These are phyloP conservation scores for Hemicrepidius hirtus DNA, from an alignment of 2,888 invertebrate genomes.

Conservation along the genomic window DNA sequence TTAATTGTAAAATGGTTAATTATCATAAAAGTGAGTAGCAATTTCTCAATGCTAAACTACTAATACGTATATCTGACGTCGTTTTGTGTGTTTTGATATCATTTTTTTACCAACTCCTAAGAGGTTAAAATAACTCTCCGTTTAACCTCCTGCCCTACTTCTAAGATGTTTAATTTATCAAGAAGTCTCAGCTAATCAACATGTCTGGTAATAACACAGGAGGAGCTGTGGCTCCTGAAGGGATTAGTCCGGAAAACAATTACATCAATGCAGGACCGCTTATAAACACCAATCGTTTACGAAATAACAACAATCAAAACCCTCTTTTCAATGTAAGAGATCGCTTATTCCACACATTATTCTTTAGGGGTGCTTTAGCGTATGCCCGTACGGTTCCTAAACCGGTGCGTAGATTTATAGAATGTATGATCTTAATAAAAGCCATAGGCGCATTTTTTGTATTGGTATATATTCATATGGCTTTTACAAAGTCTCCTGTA, in stretches of 20 bases:
- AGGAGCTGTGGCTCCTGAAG: conserved; percentile 57
- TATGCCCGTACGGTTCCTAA: conserved; percentile 94
- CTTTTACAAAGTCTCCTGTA: conserved; percentile 93
- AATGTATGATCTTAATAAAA: conserved; percentile 87
- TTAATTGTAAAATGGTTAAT: conserved; percentile 38
- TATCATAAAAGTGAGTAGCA: conserved; percentile 48
- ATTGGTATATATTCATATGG: conserved; percentile 95
- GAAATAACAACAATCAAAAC: conserved; percentile 79
- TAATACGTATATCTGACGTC: background rate
- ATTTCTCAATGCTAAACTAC: conserved; percentile 33
- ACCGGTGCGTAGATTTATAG: conserved; percentile 86
- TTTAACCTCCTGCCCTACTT: conserved; percentile 44
- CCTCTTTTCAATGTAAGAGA: conserved; percentile 91
- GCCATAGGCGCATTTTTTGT: conserved; percentile 91
- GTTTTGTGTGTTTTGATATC: background rate
- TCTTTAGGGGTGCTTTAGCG: conserved; percentile 92
- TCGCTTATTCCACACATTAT: conserved; percentile 94
- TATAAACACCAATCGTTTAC: conserved; percentile 74
- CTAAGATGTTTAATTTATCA: conserved; percentile 30
- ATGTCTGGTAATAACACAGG: conserved; percentile 61
- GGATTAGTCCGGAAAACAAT: conserved; percentile 64
- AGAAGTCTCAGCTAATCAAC: background rate
- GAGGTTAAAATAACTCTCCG: conserved; percentile 18
- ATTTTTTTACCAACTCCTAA: background rate
- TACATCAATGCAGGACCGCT: conserved; percentile 75